Conservation (phyloP, 2,888 invertebrate genomes). For the Torymus auratus region DNA sequence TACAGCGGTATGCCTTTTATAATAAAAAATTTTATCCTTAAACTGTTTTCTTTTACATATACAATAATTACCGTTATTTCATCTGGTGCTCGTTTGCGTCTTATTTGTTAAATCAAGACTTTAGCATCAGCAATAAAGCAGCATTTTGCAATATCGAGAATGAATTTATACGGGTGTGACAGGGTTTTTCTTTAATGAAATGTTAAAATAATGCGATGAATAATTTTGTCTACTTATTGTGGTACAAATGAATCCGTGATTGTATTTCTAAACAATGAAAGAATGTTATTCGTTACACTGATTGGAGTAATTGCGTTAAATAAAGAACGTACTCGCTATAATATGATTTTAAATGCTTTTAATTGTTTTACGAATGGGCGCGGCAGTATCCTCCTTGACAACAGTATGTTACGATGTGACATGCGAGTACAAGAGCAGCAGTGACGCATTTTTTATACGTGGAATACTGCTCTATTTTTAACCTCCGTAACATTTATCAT, state of each 20-base stretch:
- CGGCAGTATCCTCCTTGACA: too few species aligned
- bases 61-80: neutral
- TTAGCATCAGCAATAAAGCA: neutral
- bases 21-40: neutral
- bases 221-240: conserved; percentile 36
- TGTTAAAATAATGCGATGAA: conserved; percentile 9
- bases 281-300: conserved; percentile 45
- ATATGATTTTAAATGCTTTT: conserved; percentile 18
- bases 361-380: too few species aligned
- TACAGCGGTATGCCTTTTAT: conserved; percentile 32
- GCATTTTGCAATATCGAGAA: neutral
- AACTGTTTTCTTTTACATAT: conserved; percentile 13
- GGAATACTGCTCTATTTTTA: too few species aligned
- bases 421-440: too few species aligned
- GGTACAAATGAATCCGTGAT: neutral
- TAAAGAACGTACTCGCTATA: conserved; percentile 45
- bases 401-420: too few species aligned
- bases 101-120: conserved; percentile 5
- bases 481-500: too few species aligned
- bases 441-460: too few species aligned
- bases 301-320: conserved; percentile 40
- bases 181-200: conserved; percentile 13
- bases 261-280: conserved; percentile 34
- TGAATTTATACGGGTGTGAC: neutral
- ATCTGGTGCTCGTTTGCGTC: conserved; percentile 34